phyloP scores from a whole-genome alignment of 2,888 invertebrate species.

The Morpho deidamia region DNA sequence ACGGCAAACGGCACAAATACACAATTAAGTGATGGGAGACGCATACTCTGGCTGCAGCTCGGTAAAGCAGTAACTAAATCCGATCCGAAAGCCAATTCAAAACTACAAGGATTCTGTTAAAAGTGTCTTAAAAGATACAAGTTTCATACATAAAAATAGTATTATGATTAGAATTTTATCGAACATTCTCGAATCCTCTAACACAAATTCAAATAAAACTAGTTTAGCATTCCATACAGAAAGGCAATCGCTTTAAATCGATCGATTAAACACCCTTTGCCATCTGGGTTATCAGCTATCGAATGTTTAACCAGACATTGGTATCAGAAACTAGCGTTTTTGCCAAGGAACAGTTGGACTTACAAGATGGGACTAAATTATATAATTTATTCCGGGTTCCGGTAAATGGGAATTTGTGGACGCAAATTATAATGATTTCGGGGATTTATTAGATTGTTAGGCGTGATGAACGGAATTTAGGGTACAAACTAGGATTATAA shows the following conservation, averaged over 20 bases:
- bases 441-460: not conserved
- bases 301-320: not conserved
- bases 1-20: no score
- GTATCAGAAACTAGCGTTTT: slow-evolving; percentile 11
- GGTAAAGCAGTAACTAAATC: no score
- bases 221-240: slow-evolving; percentile 30
- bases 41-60: no score
- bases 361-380: slow-evolving; percentile 7
- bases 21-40: no score
- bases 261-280: slow-evolving; percentile 12
- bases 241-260: slow-evolving; percentile 21
- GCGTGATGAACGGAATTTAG: not conserved
- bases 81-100: no score
- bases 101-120: no score
- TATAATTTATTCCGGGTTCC: slow-evolving; percentile 20
- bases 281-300: slow-evolving; percentile 15
- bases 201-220: not conserved
- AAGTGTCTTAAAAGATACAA: no score
- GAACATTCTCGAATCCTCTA: slow-evolving; percentile 13
- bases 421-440: not conserved
- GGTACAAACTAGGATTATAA: no score
- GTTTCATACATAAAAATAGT: no score
- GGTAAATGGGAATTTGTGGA: not conserved
- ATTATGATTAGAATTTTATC: no score
- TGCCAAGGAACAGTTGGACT: slow-evolving; percentile 13